Evolutionary conservation across 2,888 invertebrate genomes (phyloP).

Genomic region (Perizoma affinitatum): DNA sequence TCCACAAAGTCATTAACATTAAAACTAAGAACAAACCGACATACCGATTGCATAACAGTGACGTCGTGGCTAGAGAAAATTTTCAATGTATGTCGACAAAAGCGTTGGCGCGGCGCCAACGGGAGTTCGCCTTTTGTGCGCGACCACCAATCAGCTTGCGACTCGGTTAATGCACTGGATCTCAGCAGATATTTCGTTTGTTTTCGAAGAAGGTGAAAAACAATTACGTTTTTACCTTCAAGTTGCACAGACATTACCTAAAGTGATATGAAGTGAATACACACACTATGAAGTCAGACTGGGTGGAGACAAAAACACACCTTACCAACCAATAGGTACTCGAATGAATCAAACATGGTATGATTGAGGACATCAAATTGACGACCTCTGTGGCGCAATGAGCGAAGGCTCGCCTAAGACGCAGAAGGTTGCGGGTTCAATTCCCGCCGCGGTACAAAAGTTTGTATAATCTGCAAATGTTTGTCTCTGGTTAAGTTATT

Average conservation of each 20-base stretch:
- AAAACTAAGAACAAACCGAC: constrained; percentile 45
- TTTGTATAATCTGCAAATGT: no score
- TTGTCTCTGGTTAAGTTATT: no score
- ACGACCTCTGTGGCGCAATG: no score
- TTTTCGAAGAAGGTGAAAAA: constrained; percentile 14
- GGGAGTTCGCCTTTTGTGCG: constrained; percentile 41
- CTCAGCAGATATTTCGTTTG: constrained; percentile 18
- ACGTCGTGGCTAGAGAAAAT: constrained; percentile 44
- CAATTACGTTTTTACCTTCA: constrained; percentile 10
- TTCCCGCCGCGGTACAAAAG: no score
- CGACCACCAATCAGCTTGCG: constrained; percentile 49
- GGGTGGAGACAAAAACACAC: no score
- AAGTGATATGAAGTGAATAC: no score
- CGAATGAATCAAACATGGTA: no score
- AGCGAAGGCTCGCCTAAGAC: no score
- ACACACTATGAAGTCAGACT: no score
- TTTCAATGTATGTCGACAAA: constrained; percentile 53
- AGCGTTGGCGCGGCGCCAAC: constrained; percentile 50
- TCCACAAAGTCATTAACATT: constrained; percentile 24
- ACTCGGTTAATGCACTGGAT: constrained; percentile 41
- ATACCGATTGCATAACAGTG: constrained; percentile 43
- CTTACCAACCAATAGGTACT: no score
- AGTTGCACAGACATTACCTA: not conserved
- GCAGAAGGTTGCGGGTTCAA: no score
- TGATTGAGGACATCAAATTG: no score